Evolutionary conservation across 2,888 invertebrate genomes (phyloP).

Genomic region (Latrodectus hesperus): DNA sequence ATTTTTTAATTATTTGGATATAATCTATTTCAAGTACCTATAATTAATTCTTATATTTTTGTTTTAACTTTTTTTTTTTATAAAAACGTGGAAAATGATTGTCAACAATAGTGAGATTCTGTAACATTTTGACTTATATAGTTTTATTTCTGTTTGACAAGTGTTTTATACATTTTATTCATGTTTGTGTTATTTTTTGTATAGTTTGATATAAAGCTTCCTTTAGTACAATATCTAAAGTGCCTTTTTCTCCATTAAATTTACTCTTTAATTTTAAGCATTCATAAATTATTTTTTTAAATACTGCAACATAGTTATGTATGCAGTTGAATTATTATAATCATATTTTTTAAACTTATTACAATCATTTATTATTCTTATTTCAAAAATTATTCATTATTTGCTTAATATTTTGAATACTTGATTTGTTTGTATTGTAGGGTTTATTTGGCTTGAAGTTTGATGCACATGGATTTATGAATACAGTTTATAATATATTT

Average conservation of each 20-base stretch:
- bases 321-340: background rate
- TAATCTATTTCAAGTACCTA: too few relatives aligned
- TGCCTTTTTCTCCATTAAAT: background rate
- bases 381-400: background rate
- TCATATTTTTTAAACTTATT: background rate
- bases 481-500: constrained; percentile 82
- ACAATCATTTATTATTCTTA: background rate
- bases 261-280: background rate
- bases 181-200: background rate
- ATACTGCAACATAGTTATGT: background rate
- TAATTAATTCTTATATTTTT: too few relatives aligned
- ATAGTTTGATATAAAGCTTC: background rate
- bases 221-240: background rate
- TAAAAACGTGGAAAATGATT: too few relatives aligned
- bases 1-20: too few relatives aligned
- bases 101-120: too few relatives aligned
- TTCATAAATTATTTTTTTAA: background rate
- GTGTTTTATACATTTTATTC: background rate
- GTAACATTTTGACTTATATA: too few relatives aligned
- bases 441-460: constrained; percentile 75
- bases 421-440: constrained; percentile 22
- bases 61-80: too few relatives aligned
- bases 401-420: background rate
- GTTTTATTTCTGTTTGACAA: background rate
- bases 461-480: constrained; percentile 81